These are phyloP conservation scores for Gryllus bimaculatus DNA, from an alignment of 1,140 invertebrate genomes.

Conservation along the genomic window DNA sequence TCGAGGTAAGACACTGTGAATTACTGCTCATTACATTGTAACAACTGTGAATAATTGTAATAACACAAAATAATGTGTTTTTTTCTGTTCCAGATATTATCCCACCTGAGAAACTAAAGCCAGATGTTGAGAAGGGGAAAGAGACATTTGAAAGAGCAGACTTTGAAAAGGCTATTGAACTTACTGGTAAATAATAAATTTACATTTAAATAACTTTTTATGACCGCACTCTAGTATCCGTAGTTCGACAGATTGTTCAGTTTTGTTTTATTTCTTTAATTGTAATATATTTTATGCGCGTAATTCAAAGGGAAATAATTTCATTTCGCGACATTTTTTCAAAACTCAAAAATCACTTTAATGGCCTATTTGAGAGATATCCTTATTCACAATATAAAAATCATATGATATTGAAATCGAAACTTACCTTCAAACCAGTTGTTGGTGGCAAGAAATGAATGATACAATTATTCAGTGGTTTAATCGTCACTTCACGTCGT, in stretches of 20 bases:
- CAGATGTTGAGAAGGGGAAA: constrained; percentile 26
- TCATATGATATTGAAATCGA: no score
- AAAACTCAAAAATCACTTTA: background rate
- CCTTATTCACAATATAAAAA: no score
- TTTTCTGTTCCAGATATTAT: background rate
- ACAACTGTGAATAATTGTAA: background rate
- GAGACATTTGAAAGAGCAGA: constrained; percentile 51
- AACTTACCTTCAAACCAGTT: no score
- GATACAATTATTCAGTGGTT: no score
- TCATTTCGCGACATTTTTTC: background rate
- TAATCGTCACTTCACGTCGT: no score
- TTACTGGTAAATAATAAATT: constrained; percentile 46
- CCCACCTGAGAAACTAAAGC: constrained; percentile 27
- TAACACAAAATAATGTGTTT: background rate
- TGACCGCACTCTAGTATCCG: background rate
- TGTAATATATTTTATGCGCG: background rate
- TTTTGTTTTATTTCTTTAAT: background rate
- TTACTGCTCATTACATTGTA: background rate
- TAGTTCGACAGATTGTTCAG: background rate
- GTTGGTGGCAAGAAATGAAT: no score
- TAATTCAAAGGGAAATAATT: background rate
- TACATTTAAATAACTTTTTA: background rate
- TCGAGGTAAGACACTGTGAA: constrained; percentile 37
- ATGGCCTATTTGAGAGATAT: no score
- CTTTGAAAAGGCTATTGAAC: constrained; percentile 72